Percentiles rank a stretch among this genome's conserved stretches.
Evolutionary conservation across 2,888 invertebrate species (phyloP).

Genomic region (Himalopsyche tibetana): DNA sequence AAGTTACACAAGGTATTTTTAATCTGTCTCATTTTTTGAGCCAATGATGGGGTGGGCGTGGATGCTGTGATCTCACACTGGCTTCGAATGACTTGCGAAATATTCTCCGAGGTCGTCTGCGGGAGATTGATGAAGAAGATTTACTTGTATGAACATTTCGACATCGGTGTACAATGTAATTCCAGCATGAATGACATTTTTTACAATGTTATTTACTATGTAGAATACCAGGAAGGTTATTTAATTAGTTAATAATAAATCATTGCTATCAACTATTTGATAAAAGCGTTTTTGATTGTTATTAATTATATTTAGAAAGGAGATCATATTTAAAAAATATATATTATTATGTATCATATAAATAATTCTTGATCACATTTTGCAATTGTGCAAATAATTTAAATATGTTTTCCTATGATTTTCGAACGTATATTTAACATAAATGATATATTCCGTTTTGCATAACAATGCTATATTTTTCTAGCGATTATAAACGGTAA

Average conservation of each 20-base stretch:
- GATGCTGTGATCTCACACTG: background rate
- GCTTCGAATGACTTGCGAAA: background rate
- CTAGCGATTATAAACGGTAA: no score
- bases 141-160: background rate
- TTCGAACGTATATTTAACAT: no score
- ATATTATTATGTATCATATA: no score
- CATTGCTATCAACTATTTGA: background rate
- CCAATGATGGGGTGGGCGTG: slow-evolving; percentile 6
- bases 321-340: background rate
- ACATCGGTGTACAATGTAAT: background rate
- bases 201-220: background rate
- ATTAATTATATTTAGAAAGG: background rate
- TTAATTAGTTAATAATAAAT: background rate
- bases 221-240: background rate
- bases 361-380: no score
- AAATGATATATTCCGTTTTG: no score
- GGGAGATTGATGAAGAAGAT: slow-evolving; percentile 6
- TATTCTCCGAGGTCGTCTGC: background rate
- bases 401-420: no score
- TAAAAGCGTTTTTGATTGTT: background rate
- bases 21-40: slow-evolving; percentile 15
- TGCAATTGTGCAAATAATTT: no score
- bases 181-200: background rate
- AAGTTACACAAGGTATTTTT: background rate
- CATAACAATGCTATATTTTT: no score